Evolutionary conservation across 2,888 invertebrate genomes (phyloP).

Genomic region (Mimas tiliae): DNA sequence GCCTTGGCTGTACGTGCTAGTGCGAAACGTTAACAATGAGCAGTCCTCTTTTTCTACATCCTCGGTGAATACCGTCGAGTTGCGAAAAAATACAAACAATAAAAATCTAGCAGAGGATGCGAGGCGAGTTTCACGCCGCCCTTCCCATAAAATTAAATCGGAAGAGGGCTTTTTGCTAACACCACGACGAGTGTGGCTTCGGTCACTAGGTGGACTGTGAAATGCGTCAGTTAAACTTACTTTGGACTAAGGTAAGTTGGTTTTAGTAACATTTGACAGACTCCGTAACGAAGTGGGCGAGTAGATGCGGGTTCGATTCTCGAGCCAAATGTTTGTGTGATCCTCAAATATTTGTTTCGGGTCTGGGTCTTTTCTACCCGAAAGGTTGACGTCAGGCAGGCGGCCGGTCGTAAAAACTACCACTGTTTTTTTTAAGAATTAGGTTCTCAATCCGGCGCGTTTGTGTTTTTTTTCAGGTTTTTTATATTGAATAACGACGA

Average conservation of each 20-base stretch:
- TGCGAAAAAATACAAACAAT: constrained; percentile 71
- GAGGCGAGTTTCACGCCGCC: constrained; percentile 63
- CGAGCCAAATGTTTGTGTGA: too few species aligned
- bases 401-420: too few species aligned
- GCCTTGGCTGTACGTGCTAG: constrained; percentile 29
- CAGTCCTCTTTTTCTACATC: constrained; percentile 56
- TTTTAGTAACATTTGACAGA: constrained; percentile 11
- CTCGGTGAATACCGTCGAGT: constrained; percentile 56
- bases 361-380: too few species aligned
- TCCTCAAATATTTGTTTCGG: too few species aligned
- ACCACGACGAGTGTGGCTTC: constrained; percentile 47
- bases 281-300: too few species aligned
- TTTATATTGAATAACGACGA: too few species aligned
- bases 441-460: too few species aligned
- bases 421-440: too few species aligned
- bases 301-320: too few species aligned
- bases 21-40: constrained; percentile 66
- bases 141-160: constrained; percentile 75
- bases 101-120: constrained; percentile 59
- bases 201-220: constrained; percentile 46
- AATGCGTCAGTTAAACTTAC: constrained; percentile 44
- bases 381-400: too few species aligned
- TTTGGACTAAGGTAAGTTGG: constrained; percentile 24
- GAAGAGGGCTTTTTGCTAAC: constrained; percentile 54
- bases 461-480: too few species aligned